Percentiles rank a stretch among this genome's conserved stretches.
phyloP scores from a whole-genome alignment of 2,113 vertebrate species.

The Oryctolagus cuniculus region mOryCun1.1 NC_091433.1:177594501-177595000 shows the following conservation, averaged over 20 bases:
- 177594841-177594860: neutral
- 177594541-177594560: neutral
- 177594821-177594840: neutral
- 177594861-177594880: neutral
- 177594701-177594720: neutral
- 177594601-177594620: neutral
- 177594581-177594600: neutral
- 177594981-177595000: neutral
- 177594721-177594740: neutral
- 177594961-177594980: neutral
- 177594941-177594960: neutral
- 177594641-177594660: neutral
- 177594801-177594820: neutral
- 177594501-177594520: neutral
- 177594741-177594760: neutral
- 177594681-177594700: neutral
- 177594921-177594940: neutral
- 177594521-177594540: neutral
- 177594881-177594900: neutral
- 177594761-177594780: neutral
- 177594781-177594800: neutral
- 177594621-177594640: neutral
- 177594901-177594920: neutral
- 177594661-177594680: neutral
- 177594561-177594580: slow-evolving; percentile 27